These are phyloP conservation scores for Bettongia penicillata DNA, from an alignment of 2,113 vertebrate species.

Conservation along the genomic window DNA sequence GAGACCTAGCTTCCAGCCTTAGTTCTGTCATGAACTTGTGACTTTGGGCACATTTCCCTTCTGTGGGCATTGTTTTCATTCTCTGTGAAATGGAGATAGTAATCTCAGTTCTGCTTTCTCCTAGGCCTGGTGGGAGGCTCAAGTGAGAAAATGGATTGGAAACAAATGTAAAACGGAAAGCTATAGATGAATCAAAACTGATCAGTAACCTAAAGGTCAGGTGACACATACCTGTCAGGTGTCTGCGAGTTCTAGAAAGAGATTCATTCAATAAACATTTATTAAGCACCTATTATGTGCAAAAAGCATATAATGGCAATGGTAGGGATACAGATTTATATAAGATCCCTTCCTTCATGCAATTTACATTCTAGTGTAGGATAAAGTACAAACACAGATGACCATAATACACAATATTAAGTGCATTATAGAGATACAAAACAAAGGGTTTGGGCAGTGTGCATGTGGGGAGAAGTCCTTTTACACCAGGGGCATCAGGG, in stretches of 20 bases:
- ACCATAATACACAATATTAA: background rate
- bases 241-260: background rate
- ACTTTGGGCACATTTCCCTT: background rate
- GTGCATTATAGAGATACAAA: background rate
- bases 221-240: background rate
- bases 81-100: background rate
- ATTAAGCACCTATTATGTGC: background rate
- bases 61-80: background rate
- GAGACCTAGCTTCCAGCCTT: background rate
- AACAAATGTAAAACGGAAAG: background rate
- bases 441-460: background rate
- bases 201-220: background rate
- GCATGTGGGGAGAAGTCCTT: background rate
- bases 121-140: background rate
- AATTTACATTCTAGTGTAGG: background rate
- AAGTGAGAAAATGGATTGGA: background rate
- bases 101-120: background rate
- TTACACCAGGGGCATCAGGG: background rate
- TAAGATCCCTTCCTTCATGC: background rate
- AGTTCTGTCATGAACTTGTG: background rate
- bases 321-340: background rate
- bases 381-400: background rate
- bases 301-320: background rate
- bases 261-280: background rate
- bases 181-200: background rate